Percentiles rank a stretch among this genome's conserved stretches.
Conservation (phyloP, 2,888 invertebrate species). For the Sipunculus nudus region DNA sequence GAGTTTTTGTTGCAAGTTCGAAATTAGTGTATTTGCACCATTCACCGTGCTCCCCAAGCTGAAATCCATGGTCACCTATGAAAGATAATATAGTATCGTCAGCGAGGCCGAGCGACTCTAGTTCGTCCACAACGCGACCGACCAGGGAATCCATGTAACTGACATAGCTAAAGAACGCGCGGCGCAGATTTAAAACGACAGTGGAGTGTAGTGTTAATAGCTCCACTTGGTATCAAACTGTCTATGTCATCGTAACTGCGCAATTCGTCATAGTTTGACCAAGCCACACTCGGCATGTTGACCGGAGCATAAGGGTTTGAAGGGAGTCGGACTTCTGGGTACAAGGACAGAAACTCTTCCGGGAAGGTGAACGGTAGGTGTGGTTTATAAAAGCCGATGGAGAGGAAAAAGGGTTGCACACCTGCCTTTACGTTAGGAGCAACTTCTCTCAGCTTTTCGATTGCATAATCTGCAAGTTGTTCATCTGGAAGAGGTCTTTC, state of each 20-base stretch:
- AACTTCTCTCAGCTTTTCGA: not conserved
- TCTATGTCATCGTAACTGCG: conserved; percentile 38
- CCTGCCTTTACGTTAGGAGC: not conserved
- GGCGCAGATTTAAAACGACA: conserved; percentile 35
- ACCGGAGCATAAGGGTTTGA: conserved; percentile 43
- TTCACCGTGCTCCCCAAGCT: conserved; percentile 45
- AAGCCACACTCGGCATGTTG: conserved; percentile 45
- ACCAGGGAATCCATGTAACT: conserved; percentile 39
- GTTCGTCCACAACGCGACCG: conserved; percentile 35
- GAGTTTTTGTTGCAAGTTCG: conserved; percentile 45
- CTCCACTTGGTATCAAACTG: conserved; percentile 36
- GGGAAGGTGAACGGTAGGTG: conserved; percentile 30
- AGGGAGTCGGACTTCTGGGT: conserved; percentile 39
- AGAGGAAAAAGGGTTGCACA: conserved; percentile 30
- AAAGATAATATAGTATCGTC: conserved; percentile 42
- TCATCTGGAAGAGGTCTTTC: conserved; percentile 1
- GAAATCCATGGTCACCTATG: conserved; percentile 43
- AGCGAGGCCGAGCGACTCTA: conserved; percentile 31
- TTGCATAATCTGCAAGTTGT: not conserved
- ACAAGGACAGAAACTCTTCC: conserved; percentile 8
- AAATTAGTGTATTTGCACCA: conserved; percentile 48
- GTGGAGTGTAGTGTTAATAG: conserved; percentile 46
- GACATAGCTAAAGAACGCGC: conserved; percentile 40
- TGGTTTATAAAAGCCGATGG: conserved; percentile 30
- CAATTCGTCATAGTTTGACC: conserved; percentile 43